Evolutionary conservation across 2,113 vertebrate genomes (phyloP), one percentile per base, ranked within the genome.

Genomic region (Tichodroma muraria): DNA sequence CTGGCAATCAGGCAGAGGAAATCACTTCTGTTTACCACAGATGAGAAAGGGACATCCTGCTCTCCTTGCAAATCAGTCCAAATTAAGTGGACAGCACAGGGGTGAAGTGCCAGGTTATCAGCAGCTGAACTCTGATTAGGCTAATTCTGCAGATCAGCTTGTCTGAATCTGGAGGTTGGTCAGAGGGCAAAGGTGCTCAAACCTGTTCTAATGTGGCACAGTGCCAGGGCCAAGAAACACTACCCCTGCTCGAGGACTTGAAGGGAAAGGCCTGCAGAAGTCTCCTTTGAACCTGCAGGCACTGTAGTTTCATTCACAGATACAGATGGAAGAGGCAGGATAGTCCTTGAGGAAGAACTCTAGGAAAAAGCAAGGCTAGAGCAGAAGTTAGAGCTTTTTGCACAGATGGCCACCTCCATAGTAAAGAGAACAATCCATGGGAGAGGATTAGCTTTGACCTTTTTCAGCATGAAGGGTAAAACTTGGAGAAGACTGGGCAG

Each of bases 361-460:
- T 4, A 78, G 91, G 91, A 95, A 94, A 92, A 94, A 91, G 60
- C 30, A 20, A 77, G 90, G 85, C 71, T 88, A 2, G 78, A 92
- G 71, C 88, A 95, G 93, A 88, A 97, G 95, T 96, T 80, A 33
- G 94, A 88, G 95, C 47, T 92, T 92, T 95, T 80, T 90, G 94
- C 94, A 95, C 95, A 96, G 92, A 94, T 96, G 94, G 96, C 73
- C 87, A 92, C 89, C 83, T 95, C 91, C 91, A 92, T 94, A 94
- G 90, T 92, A 95, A 95, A 96, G 95, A 94, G 94, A 96, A 79
- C 93, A 94, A 79, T 94, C 94, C 94, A 85, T 95, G 82, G 92
- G 93, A 95, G 88, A 95, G 90, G 91, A 95, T 95, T 95, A 95
- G 85, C 54, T 95, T 64, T 95, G 93, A 95, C 96, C 93, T 96